Evolutionary conservation across 2,797 vertebrate genomes (phyloP).

Genomic region (Hapalemur alaotrensis): DNA sequence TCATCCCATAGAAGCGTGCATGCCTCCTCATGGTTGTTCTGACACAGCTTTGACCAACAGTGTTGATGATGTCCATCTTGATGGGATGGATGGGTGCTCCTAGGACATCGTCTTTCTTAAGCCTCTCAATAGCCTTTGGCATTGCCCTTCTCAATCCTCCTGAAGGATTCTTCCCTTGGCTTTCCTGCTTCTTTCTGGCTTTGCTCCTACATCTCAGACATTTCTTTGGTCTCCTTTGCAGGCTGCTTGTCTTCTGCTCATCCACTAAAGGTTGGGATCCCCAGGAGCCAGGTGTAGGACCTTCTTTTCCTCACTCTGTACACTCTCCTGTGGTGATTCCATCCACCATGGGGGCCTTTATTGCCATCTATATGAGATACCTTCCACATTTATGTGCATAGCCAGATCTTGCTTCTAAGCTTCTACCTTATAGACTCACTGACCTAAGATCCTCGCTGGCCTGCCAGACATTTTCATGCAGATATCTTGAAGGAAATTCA

Average conservation of each 20-base stretch:
- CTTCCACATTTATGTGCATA: background rate
- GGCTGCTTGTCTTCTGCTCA: background rate
- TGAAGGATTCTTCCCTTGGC: background rate
- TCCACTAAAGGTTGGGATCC: background rate
- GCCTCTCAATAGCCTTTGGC: background rate
- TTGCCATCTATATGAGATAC: background rate
- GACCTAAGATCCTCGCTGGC: background rate
- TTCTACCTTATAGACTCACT: background rate
- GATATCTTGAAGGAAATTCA: background rate
- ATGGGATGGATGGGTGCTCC: background rate
- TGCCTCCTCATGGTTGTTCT: background rate
- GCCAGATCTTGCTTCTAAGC: background rate
- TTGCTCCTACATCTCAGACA: background rate
- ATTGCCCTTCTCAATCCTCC: background rate
- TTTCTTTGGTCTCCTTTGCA: background rate
- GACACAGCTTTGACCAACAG: background rate
- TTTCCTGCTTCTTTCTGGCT: background rate
- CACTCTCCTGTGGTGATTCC: background rate
- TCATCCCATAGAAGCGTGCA: background rate
- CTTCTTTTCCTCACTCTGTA: background rate
- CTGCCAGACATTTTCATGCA: background rate
- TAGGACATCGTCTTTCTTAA: background rate
- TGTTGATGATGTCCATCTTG: background rate
- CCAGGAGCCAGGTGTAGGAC: background rate
- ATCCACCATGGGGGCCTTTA: background rate